Base-by-base conservation (phyloP, 1,140 invertebrate species). In the Lordiphosa mommai region DNA sequence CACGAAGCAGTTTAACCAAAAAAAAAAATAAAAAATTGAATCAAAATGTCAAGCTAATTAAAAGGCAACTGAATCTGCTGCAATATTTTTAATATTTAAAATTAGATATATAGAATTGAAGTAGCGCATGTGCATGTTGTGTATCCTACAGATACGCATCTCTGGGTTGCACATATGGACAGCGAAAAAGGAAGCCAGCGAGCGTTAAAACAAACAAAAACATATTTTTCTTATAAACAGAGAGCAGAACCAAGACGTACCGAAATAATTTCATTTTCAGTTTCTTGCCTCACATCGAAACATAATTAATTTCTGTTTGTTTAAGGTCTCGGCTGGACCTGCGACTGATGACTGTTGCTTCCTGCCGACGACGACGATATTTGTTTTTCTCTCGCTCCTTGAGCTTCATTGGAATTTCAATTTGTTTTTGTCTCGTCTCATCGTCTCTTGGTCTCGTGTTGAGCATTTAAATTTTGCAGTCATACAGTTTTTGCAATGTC, bases 291-390 rank as follows among this genome's bases (percentile, higher is more conserved):
- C 56, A 40, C 71, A 85, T 85, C 79, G 79, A 72, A 86, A 82
- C 82, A 86, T 86, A 86, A 86, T 86, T 86, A 86, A 86, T 86
- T 86, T 86, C 69, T 86, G 82, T 86, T 86, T 86, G 82, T 71
- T 86, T 86, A 86, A 71, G 84, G 74, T 82, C 74, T 80, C 70
- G 20, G 20, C 20, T 47, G 69, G 29, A 33, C 57, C 61, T 57
- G 55, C 61, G 46, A 56, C 70, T 74, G 73, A 70, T 74, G 73
- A 70, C 74, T 74, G 65, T 47, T 61, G 67, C 80, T 82, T 84
- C 72, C 76, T 80, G 71, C 64, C 72, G 66, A 55, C 60, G 65
- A 23, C 56, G 71, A 38, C 52, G 50, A 50, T 77, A 72, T 77
- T 77, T 79, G 58, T 44, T 66, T 76, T 76, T 46, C 49, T 55